phyloP scores from a whole-genome alignment of 2,797 vertebrate species.

The Pelochelys cantorii region DNA sequence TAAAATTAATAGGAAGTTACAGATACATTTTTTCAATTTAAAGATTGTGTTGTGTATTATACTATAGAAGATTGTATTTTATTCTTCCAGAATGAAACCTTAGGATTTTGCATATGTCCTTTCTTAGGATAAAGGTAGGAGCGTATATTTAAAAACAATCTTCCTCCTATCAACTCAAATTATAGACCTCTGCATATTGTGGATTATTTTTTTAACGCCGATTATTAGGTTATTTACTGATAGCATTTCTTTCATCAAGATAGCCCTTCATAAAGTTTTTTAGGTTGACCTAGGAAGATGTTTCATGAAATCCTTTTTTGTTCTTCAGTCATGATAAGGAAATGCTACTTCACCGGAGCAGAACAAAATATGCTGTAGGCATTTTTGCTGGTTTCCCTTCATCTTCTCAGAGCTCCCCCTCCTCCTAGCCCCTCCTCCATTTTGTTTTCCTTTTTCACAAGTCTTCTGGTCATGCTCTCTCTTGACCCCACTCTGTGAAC shows the following conservation, averaged over 20 bases:
- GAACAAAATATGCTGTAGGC: slow-evolving; percentile 79
- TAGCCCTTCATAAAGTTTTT: not conserved
- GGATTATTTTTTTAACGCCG: not conserved
- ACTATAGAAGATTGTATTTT: not conserved
- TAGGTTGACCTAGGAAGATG: slow-evolving; percentile 30
- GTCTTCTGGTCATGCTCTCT: slow-evolving; percentile 79
- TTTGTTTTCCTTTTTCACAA: slow-evolving; percentile 80
- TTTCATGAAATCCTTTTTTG: not conserved
- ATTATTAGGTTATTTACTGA: not conserved
- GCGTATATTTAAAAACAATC: not conserved
- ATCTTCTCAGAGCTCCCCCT: slow-evolving; percentile 42
- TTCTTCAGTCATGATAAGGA: slow-evolving; percentile 65
- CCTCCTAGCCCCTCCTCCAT: slow-evolving; percentile 65
- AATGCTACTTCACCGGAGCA: slow-evolving; percentile 77
- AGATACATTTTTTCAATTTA: not conserved
- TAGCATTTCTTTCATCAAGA: slow-evolving; percentile 4
- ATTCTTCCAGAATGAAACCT: not conserved
- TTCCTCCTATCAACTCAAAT: not conserved
- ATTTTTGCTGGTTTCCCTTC: slow-evolving; percentile 77
- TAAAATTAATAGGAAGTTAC: not conserved
- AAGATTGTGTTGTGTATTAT: not conserved
- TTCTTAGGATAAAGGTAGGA: not conserved
- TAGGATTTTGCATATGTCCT: not conserved
- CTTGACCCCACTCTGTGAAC: slow-evolving; percentile 82
- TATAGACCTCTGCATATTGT: not conserved